Percentiles rank a stretch among this genome's conserved stretches.
These are phyloP conservation scores for Cettia cetti DNA, from an alignment of 2,113 vertebrate genomes.

Conservation along the genomic window DNA sequence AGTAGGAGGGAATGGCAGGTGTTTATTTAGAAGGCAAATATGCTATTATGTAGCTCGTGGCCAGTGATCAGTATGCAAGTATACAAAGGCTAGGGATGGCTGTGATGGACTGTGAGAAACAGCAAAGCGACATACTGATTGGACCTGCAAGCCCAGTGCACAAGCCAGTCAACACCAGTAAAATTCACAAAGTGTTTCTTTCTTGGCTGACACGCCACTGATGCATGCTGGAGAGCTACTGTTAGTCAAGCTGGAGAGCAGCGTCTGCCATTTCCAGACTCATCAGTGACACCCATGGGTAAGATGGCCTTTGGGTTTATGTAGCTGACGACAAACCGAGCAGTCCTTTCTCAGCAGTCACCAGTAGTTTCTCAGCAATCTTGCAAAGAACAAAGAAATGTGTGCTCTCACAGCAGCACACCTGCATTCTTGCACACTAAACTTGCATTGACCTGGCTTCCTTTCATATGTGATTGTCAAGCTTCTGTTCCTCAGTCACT, in stretches of 20 bases:
- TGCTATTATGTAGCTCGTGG: rapidly evolving
- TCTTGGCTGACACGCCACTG: background rate
- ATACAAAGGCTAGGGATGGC: background rate
- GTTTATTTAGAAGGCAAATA: background rate
- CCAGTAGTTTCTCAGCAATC: background rate
- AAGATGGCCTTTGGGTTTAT: background rate
- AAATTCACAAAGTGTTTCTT: background rate
- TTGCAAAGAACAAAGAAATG: background rate
- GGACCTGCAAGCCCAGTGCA: background rate
- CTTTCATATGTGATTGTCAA: background rate
- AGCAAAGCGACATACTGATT: background rate
- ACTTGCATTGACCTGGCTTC: background rate
- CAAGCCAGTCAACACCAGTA: background rate
- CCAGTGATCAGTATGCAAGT: background rate
- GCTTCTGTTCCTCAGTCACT: background rate
- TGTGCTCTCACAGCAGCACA: background rate
- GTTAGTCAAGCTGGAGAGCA: background rate
- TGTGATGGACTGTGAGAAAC: background rate
- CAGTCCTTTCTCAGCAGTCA: background rate
- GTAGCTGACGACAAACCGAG: background rate
- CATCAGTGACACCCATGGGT: background rate
- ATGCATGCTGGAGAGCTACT: background rate
- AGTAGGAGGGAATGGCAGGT: background rate
- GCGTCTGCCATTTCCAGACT: background rate
- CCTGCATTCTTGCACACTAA: background rate